Conservation (phyloP, 2,797 vertebrate genomes). For the Clarias laeviceps region DNA sequence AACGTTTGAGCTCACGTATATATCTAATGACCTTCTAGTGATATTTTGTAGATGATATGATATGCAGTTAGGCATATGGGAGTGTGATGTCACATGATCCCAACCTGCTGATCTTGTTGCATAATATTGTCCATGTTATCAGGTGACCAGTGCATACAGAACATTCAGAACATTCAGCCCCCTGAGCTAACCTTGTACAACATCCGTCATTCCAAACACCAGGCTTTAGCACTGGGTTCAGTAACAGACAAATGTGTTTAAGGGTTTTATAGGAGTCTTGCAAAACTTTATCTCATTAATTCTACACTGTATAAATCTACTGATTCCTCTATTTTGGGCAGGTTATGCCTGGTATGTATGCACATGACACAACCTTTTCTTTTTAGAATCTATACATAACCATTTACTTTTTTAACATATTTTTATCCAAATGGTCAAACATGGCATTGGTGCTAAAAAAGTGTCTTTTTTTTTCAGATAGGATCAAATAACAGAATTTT, state of each 20-base stretch:
- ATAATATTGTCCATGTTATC: not conserved
- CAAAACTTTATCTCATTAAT: not conserved
- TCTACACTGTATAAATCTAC: not conserved
- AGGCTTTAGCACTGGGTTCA: not conserved
- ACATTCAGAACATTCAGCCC: constrained; percentile 28
- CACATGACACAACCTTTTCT: not conserved
- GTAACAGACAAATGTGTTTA: not conserved
- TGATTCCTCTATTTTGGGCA: not conserved
- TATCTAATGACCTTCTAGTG: not conserved
- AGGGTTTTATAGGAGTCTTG: not conserved
- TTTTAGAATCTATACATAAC: not conserved
- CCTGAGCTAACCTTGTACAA: not conserved
- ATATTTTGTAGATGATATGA: not conserved
- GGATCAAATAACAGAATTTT: too few species aligned
- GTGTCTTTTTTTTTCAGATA: too few species aligned
- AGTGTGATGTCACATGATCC: not conserved
- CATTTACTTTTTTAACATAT: not conserved
- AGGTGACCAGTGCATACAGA: not conserved
- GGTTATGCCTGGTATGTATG: not conserved
- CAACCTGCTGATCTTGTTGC: not conserved
- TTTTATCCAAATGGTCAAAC: not conserved
- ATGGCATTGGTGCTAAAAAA: too few species aligned
- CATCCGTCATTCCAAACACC: not conserved
- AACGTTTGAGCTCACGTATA: not conserved
- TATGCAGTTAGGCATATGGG: not conserved